phyloP scores from a whole-genome alignment of 2,113 vertebrate species.

The Podarcis muralis region DNA sequence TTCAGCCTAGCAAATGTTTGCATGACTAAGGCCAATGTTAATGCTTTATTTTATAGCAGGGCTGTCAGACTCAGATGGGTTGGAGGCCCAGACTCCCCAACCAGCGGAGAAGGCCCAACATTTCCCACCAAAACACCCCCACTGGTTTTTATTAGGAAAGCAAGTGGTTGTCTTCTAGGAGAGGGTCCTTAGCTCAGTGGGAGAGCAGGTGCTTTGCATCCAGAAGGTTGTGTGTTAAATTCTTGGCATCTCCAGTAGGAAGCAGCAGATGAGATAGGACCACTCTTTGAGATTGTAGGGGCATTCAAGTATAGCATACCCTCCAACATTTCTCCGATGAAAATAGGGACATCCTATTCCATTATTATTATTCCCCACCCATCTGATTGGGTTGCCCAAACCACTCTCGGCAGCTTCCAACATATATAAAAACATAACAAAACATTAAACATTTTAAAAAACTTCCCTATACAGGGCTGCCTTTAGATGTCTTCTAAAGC shows the following conservation, averaged over 20 bases:
- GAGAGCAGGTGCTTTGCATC: neutral
- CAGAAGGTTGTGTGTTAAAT: neutral
- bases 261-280: neutral
- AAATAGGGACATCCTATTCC: no score
- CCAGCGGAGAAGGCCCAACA: neutral
- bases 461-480: no score
- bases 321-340: no score
- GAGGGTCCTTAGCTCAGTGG: neutral
- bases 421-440: no score
- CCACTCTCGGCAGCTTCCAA: no score
- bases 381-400: no score
- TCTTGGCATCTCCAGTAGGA: neutral
- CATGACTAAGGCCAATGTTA: neutral
- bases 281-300: neutral
- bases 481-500: no score
- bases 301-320: no score
- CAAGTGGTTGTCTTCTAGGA: neutral
- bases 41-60: conserved; percentile 29
- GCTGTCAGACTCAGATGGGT: neutral
- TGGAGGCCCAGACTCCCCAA: no score
- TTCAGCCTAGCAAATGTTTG: conserved; percentile 1
- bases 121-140: neutral
- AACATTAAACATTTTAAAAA: no score
- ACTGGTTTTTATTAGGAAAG: neutral
- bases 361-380: no score